These are phyloP conservation scores for Sinotaia quadrata DNA, from an alignment of 2,888 invertebrate genomes.

Conservation along the genomic window DNA sequence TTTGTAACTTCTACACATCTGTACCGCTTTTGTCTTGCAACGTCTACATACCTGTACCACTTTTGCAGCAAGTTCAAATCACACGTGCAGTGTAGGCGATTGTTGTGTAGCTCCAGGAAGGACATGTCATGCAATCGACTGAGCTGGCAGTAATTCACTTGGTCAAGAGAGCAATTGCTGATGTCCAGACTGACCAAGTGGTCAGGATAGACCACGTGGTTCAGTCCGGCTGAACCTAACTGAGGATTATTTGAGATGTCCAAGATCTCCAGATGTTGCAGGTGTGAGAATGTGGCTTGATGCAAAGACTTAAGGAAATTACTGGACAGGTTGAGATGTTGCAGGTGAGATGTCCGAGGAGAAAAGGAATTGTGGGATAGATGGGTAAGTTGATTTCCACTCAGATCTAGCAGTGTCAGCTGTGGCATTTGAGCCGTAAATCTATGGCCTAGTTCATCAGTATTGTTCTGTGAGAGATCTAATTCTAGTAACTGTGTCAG, in stretches of 20 bases:
- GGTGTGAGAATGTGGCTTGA: constrained; percentile 1
- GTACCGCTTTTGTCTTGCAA: no score
- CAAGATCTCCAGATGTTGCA: neutral
- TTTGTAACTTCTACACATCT: no score
- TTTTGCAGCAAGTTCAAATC: neutral
- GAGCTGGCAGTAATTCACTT: neutral
- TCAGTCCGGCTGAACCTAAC: neutral
- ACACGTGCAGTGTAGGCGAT: neutral
- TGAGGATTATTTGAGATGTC: neutral
- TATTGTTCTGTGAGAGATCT: neutral
- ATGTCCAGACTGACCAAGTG: constrained; percentile 4
- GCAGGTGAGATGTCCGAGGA: neutral
- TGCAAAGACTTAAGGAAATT: neutral
- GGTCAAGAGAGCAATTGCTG: neutral
- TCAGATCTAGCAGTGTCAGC: neutral
- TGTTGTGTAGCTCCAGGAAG: neutral
- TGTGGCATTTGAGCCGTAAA: neutral
- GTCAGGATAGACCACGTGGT: neutral
- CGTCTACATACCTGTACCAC: constrained; percentile 6
- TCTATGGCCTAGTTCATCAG: neutral
- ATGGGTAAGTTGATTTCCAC: neutral
- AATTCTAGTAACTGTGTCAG: neutral
- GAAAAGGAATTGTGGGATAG: neutral
- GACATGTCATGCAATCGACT: neutral
- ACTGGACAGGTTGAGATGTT: neutral